Evolutionary conservation across 2,888 invertebrate species (phyloP), one percentile per base, ranked within the genome.

Genomic region (Diploptera punctata): DNA sequence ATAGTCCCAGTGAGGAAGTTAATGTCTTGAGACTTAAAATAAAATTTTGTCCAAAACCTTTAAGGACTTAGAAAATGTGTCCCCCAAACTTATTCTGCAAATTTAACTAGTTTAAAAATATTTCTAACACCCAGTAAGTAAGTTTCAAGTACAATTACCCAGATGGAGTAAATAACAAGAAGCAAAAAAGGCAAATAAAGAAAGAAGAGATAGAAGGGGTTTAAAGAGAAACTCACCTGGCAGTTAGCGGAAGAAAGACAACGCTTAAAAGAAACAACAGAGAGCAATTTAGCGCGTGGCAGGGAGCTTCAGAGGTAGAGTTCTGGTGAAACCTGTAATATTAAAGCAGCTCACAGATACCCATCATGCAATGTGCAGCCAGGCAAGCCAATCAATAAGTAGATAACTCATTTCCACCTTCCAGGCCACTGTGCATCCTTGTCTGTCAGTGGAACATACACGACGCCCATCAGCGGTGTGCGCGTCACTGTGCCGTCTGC

Each of bases 381-480:
- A 65, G 44, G 65, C 43, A 65, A 43, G 65, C 18, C 44, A 44
- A 16, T 0, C 7, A 44, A 38, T 24, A 44, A 54, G 26, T 19
- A n/a, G n/a, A 24, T 29, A 29, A 52, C 31, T 70, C 62, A 49
- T 49, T 31, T 33, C 70, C 24, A 75, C 73, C 75, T 75, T 68
- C 75, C 74, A 44, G 89, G 88, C 88, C 89, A 90, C 80, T 93
- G 93, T 73, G 87, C 86, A 21, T 89, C 87, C 81, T 91, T 90
- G 82, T 97, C 97, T 0, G 99, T 99, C 60, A 99, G 86, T 0
- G 99, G 99, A 43, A 99, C 99, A 82, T 97, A 99, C 77, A 97
- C 93, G 13, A 99, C 99, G 52, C 95, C 95, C 94, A 98, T 97
- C 10, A 99, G 85, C 52, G 90, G 88, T 77, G 91, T 92, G 74